Conservation (phyloP, 2,888 invertebrate genomes). For the Nezara viridula region DNA sequence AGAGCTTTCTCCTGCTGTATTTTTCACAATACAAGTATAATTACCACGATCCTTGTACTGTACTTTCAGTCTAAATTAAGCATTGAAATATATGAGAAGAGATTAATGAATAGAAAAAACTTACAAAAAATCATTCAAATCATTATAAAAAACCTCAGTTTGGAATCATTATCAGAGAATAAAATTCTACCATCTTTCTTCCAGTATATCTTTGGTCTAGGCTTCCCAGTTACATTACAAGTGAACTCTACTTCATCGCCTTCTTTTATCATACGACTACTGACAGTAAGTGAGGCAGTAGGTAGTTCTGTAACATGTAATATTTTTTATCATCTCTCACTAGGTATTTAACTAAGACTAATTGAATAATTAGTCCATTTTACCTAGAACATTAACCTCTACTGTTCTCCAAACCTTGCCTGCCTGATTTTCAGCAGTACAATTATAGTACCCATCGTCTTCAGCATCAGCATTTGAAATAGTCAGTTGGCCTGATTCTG, state of each 20-base stretch:
- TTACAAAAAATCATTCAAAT: not conserved
- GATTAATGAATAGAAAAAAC: not conserved
- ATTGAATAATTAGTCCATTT: conserved; percentile 58
- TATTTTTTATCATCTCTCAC: conserved; percentile 13
- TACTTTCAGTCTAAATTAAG: conserved; percentile 11
- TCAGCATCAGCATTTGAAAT: conserved; percentile 58
- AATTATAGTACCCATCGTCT: conserved; percentile 67
- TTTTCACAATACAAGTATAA: conserved; percentile 74
- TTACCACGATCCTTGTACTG: conserved; percentile 72
- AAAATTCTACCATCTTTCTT: conserved; percentile 66
- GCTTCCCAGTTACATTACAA: conserved; percentile 67
- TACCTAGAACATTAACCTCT: conserved; percentile 71
- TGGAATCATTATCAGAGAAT: conserved; percentile 32
- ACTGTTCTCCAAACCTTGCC: conserved; percentile 67
- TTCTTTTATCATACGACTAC: conserved; percentile 63
- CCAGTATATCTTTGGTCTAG: conserved; percentile 69
- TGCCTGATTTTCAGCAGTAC: conserved; percentile 66
- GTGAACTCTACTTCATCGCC: conserved; percentile 64
- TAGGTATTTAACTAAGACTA: no score
- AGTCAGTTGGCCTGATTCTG: conserved; percentile 52
- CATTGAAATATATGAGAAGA: not conserved
- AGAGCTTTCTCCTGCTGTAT: conserved; percentile 71
- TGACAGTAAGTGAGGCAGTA: conserved; percentile 15
- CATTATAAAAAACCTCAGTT: conserved; percentile 45
- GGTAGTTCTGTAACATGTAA: conserved; percentile 39